These are phyloP conservation scores for Corythaeola cristata DNA, from an alignment of 2,113 vertebrate genomes.

Conservation along the genomic window DNA sequence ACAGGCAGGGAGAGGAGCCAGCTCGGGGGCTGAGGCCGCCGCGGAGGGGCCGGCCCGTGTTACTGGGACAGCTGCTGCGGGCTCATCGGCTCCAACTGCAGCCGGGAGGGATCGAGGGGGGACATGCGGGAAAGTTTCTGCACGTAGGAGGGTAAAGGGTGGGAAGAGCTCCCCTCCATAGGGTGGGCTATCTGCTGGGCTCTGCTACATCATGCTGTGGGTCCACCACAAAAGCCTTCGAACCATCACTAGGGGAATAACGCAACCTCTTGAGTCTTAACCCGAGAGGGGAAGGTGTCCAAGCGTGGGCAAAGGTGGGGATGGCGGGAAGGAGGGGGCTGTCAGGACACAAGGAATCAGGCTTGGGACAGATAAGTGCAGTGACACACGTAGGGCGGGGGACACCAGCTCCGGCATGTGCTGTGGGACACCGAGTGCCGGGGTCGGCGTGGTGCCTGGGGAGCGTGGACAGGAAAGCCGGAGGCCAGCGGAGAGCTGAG, in stretches of 20 bases:
- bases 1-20: not conserved
- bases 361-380: not conserved
- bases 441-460: not conserved
- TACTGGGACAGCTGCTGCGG: slow-evolving; percentile 22
- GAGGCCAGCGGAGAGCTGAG: slow-evolving; percentile 35
- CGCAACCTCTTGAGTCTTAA: not conserved
- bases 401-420: rapidly evolving
- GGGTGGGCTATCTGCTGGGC: not conserved
- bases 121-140: not conserved
- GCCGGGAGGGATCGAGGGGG: not conserved
- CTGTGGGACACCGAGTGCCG: rapidly evolving
- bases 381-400: not conserved
- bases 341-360: not conserved
- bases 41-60: not conserved
- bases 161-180: not conserved
- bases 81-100: not conserved
- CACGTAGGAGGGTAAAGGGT: not conserved
- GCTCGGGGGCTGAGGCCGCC: not conserved
- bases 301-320: not conserved
- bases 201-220: rapidly evolving
- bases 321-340: too few species aligned
- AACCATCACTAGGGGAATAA: not conserved
- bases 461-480: not conserved
- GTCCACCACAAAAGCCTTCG: not conserved
- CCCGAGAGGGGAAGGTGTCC: not conserved